Base-by-base conservation (phyloP, 2,113 vertebrate species). In the Eonycteris spelaea region DNA sequence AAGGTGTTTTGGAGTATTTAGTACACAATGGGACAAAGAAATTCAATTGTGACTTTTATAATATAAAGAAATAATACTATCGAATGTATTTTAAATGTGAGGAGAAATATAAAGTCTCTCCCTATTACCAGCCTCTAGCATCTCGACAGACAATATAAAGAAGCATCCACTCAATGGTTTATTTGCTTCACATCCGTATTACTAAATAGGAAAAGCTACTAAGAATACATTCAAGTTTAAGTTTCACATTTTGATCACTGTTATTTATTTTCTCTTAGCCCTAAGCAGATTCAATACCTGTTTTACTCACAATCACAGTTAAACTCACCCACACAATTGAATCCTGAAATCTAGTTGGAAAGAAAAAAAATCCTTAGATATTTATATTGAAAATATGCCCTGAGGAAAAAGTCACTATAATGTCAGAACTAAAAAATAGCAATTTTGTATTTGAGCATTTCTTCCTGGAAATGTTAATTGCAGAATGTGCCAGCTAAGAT, bases 401-500 rank as follows among this genome's bases (percentile, higher is more conserved):
- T 78, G 70, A 92, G 70, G 71, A 91, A 94, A 96, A 95, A 95
- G 48, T 40, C 77, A 95, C 53, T 71, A n/a, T 95, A 95, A 96
- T 93, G 86, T 96, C 91, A 95, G 59, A 94, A 90, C 45, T 87
- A 38, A 89, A 79, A 86, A 86, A 57, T 12, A 63, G 33, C 73
- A 83, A 63, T 88, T 89, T 93, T 95, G 74, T 91, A 96, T 89
- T 92, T 91, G 86, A 94, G 45, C 63, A 92, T 88, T 95, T 83
- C 55, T 97, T 96, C 53, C 82, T 95, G 65, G 68, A 95, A 97
- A 95, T 89, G 86, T 95, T 97, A 96, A 97, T 96, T 98, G 91
- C 61, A 84, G 95, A 87, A 94, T 86, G n/a, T 95, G 91, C 92
- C 89, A 84, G 45, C 87, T 90, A 96, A 96, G 86, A 96, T 96